These are phyloP conservation scores for Nephrotoma guestfalica DNA, from an alignment of 2,888 invertebrate species.

Conservation along the genomic window DNA sequence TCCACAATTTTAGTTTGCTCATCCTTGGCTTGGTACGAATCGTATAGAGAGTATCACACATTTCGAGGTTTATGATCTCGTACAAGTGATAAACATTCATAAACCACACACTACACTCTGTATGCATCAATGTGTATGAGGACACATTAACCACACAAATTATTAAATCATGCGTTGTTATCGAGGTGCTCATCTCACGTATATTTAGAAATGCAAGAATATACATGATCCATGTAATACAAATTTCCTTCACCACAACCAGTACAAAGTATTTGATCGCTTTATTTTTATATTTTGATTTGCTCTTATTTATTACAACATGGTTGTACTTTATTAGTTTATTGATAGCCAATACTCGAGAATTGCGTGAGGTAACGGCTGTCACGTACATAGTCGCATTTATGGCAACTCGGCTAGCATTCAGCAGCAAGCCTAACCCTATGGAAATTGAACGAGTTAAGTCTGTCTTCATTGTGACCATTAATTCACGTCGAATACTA, in stretches of 20 bases:
- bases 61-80: neutral
- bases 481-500: neutral
- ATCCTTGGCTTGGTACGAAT: neutral
- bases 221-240: neutral
- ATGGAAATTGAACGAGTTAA: too few species aligned
- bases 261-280: neutral
- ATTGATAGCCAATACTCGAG: neutral
- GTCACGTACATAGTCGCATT: neutral
- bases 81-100: neutral
- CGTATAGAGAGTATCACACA: neutral
- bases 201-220: neutral
- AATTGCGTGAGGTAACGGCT: neutral
- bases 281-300: neutral
- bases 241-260: neutral
- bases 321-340: neutral
- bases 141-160: neutral
- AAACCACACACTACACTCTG: neutral
- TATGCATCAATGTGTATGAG: neutral
- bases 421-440: neutral
- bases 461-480: neutral
- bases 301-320: neutral
- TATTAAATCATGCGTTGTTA: neutral
- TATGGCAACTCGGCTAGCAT: neutral
- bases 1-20: neutral
- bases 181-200: neutral